These are phyloP conservation scores for Eleutherodactylus coqui DNA, from an alignment of 2,797 vertebrate genomes.

Conservation along the genomic window DNA sequence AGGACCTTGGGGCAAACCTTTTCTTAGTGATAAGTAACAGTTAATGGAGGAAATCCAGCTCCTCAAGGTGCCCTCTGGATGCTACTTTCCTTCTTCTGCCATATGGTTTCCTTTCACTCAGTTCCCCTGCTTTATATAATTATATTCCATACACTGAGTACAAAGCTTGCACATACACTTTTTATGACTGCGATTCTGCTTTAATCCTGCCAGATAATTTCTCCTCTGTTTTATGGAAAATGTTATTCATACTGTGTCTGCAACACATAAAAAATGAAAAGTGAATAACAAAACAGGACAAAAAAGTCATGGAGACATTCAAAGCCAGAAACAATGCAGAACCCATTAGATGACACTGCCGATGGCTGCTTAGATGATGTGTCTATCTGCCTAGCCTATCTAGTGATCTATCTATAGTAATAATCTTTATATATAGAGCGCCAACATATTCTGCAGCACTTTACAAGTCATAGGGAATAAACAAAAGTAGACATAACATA, in stretches of 20 bases:
- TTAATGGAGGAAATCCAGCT: conserved; percentile 41
- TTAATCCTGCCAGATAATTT: conserved; percentile 49
- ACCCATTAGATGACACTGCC: not conserved
- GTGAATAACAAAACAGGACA: conserved; percentile 42
- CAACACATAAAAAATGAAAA: conserved; percentile 38
- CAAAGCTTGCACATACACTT: conserved; percentile 40
- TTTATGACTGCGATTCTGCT: conserved; percentile 36
- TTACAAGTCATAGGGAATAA: too few species aligned
- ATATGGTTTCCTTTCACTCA: conserved; percentile 6
- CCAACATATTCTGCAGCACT: too few species aligned
- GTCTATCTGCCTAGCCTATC: not conserved
- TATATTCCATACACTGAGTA: conserved; percentile 13
- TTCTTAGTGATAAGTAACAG: conserved; percentile 20
- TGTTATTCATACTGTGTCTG: conserved; percentile 36
- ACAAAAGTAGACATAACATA: too few species aligned
- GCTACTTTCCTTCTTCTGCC: not conserved
- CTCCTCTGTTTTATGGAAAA: conserved; percentile 52
- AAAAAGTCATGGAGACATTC: conserved; percentile 13
- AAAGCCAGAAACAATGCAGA: not conserved
- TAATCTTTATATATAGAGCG: too few species aligned
- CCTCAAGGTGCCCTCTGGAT: conserved; percentile 46
- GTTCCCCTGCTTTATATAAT: conserved; percentile 28
- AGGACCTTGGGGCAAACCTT: conserved; percentile 12
- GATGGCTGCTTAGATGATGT: too few species aligned
- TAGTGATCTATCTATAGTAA: not conserved